Evolutionary conservation across 2,113 vertebrate genomes (phyloP).

Genomic region (Zapus hudsonius): DNA sequence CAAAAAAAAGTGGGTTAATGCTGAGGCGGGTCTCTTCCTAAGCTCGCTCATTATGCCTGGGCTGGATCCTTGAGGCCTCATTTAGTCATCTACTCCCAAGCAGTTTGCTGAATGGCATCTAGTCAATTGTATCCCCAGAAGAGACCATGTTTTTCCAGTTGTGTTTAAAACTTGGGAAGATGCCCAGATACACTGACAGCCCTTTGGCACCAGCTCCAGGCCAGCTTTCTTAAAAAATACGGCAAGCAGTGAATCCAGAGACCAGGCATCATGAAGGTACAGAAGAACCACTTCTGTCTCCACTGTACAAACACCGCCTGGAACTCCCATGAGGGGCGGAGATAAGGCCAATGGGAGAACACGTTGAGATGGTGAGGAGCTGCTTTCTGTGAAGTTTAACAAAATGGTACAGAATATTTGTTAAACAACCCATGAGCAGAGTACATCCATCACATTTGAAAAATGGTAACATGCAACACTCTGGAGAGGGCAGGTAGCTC

Average conservation of each 20-base stretch:
- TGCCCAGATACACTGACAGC: constrained; percentile 69
- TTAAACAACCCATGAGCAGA: background rate
- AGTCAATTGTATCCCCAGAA: constrained; percentile 66
- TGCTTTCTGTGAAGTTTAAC: background rate
- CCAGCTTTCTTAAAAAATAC: constrained; percentile 24
- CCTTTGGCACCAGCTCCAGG: constrained; percentile 57
- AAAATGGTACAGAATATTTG: background rate
- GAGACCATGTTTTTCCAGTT: constrained; percentile 73
- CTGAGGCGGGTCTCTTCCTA: background rate
- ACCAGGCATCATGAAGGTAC: background rate
- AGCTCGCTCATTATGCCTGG: background rate
- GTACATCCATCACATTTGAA: background rate
- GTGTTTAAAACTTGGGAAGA: constrained; percentile 69
- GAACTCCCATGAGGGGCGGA: background rate
- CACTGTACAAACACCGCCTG: background rate
- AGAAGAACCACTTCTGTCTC: background rate
- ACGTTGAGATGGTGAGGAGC: background rate
- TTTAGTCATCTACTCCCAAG: constrained; percentile 44
- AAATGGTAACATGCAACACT: background rate
- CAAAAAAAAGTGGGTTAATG: background rate
- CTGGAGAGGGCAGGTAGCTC: background rate
- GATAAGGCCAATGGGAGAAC: background rate
- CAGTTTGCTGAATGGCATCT: constrained; percentile 68
- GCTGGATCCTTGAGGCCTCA: background rate
- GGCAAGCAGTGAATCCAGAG: background rate